These are phyloP conservation scores for Microcebus lehilahytsara DNA, from an alignment of 2,113 vertebrate genomes.

Conservation along the genomic window DNA sequence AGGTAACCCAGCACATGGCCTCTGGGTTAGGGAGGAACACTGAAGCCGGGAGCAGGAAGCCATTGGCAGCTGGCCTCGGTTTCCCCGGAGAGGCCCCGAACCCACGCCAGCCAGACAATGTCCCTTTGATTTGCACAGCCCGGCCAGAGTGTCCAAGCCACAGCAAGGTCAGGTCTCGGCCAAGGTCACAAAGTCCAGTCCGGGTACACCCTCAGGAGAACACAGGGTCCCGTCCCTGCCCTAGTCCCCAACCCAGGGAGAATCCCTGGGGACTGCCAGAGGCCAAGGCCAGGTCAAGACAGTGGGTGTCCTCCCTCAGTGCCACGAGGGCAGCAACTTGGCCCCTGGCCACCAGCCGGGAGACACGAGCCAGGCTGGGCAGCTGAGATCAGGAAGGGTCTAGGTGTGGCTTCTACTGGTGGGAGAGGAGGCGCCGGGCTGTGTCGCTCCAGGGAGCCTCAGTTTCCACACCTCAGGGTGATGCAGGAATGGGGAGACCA, in stretches of 20 bases:
- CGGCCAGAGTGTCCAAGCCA: neutral
- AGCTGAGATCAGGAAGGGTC: neutral
- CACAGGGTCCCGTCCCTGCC: neutral
- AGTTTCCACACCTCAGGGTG: neutral
- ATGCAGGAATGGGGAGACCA: neutral
- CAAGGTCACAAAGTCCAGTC: slow-evolving; percentile 37
- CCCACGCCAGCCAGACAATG: slow-evolving; percentile 52
- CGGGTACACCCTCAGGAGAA: neutral
- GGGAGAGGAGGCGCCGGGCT: neutral
- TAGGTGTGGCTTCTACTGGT: no score
- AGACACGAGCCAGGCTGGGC: neutral
- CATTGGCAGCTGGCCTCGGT: neutral
- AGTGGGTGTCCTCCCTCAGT: neutral
- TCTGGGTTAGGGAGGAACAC: neutral
- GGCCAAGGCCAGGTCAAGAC: neutral
- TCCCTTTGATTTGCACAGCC: slow-evolving; percentile 36
- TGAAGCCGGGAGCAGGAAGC: neutral
- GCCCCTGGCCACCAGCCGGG: neutral
- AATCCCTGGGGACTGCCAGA: neutral
- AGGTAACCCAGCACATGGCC: neutral
- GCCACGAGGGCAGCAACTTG: neutral
- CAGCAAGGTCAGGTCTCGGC: slow-evolving; percentile 13
- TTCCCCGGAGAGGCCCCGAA: neutral
- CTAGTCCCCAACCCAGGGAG: neutral
- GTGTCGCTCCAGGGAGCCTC: neutral